These are phyloP conservation scores for Cetonia aurata DNA, from an alignment of 2,888 invertebrate species.

Conservation along the genomic window DNA sequence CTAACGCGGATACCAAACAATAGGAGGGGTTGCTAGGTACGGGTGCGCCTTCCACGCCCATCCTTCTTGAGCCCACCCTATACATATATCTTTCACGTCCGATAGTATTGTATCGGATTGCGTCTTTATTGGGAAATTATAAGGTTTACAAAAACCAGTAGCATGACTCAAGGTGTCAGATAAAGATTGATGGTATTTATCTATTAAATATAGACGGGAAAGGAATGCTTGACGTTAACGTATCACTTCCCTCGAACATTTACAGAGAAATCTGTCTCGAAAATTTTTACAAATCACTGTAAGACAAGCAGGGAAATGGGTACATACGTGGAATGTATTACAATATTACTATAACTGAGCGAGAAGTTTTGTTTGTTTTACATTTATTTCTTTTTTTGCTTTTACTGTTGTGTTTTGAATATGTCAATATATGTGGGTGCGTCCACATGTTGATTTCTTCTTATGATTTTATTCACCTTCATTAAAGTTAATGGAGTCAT, in stretches of 20 bases:
- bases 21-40: not conserved
- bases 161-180: conserved; percentile 49
- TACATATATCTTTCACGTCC: conserved; percentile 3
- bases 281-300: not conserved
- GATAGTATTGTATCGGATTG: conserved; percentile 42
- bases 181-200: conserved; percentile 52
- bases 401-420: too few species aligned
- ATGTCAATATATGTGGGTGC: too few species aligned
- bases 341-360: too few species aligned
- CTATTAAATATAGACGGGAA: conserved; percentile 41
- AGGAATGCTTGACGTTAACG: conserved; percentile 37
- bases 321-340: too few species aligned
- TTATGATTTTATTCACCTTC: too few species aligned
- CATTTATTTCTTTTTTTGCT: too few species aligned
- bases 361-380: too few species aligned
- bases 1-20: not conserved
- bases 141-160: conserved; percentile 43
- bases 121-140: conserved; percentile 51
- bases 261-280: conserved; percentile 4
- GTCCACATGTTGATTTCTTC: too few species aligned
- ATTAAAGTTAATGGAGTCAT: too few species aligned
- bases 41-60: not conserved
- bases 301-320: not conserved
- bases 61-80: not conserved
- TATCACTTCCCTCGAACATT: conserved; percentile 34